phyloP scores from a whole-genome alignment of 2,888 invertebrate species.

The Nephrotoma flavescens region DNA sequence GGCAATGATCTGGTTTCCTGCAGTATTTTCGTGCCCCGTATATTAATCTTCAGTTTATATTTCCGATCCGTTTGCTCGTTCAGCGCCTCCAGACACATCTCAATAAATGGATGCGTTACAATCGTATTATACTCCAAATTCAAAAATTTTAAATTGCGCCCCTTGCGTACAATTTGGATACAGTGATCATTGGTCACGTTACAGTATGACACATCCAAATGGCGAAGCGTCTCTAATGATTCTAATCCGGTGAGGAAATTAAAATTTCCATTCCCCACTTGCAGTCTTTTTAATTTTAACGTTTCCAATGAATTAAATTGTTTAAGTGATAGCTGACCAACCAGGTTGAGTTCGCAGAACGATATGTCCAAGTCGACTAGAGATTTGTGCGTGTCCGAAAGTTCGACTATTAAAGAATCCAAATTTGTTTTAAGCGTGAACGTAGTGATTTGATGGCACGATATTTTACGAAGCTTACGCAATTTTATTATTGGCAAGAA shows the following conservation, averaged over 20 bases:
- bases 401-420: not conserved
- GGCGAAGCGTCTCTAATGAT: not conserved
- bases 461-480: not conserved
- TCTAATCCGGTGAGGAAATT: not conserved
- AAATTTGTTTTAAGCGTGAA: not conserved
- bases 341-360: not conserved
- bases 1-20: not conserved
- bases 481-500: not conserved
- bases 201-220: not conserved
- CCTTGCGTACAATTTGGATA: not conserved
- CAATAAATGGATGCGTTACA: not conserved
- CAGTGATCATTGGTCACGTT: not conserved
- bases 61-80: not conserved
- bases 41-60: not conserved
- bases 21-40: not conserved
- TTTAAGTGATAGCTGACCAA: not conserved
- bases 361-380: not conserved
- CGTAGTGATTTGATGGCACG: not conserved
- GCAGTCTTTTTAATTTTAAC: not conserved
- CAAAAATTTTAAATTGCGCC: not conserved
- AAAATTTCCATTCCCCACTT: not conserved
- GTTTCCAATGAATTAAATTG: not conserved
- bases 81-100: not conserved
- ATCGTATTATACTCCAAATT: not conserved
- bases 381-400: not conserved